Base-by-base conservation (phyloP, 2,888 invertebrate genomes). In the Tholera decimalis region DNA sequence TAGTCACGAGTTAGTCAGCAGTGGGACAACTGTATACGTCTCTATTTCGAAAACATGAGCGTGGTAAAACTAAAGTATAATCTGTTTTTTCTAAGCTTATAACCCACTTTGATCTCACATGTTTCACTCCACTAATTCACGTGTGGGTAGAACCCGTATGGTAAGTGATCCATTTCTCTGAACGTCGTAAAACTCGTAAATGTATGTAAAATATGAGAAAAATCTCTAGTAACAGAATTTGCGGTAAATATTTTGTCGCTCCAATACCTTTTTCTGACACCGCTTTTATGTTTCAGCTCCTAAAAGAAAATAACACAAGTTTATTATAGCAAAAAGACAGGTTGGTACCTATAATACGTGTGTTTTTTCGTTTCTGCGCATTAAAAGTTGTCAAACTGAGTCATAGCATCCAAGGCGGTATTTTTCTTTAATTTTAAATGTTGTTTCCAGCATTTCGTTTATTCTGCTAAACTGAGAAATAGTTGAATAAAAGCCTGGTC, bases 191-290 rank as follows among this genome's bases (percentile, higher is more conserved):
- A 69, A 70, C 26, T 35, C 43, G 50, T 66, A 69, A 72, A 62
- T 68, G 28, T 69, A 71, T 77, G 68, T 69, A 80, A 69, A 76
- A 83, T 81, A 60, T 64, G 66, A 60, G 51, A 66, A 64, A 83
- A 76, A 61, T 67, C 35, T 60, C 54, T 61, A 60, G 66, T 67
- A 81, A 72, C 65, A 53, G 39, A 43, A 58, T 37, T 39, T 49
- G 72, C 28, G 53, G 83, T 78, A 80, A 80, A 83, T 81, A 83
- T 83, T 76, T 76, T 83, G 78, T 79, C 71, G 47, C 59, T 51
- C 58, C 49, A 56, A 65, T 78, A 69, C 66, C 62, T 77, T 65
- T 77, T 66, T 75, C 70, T 66, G 54, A 78, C 61, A 64, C 47
- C 51, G 26, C 64, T 73, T 81, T 80, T 70, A 81, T 57, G 66